Conservation (phyloP, 2,888 invertebrate genomes). For the Entomobrya proxima region DNA sequence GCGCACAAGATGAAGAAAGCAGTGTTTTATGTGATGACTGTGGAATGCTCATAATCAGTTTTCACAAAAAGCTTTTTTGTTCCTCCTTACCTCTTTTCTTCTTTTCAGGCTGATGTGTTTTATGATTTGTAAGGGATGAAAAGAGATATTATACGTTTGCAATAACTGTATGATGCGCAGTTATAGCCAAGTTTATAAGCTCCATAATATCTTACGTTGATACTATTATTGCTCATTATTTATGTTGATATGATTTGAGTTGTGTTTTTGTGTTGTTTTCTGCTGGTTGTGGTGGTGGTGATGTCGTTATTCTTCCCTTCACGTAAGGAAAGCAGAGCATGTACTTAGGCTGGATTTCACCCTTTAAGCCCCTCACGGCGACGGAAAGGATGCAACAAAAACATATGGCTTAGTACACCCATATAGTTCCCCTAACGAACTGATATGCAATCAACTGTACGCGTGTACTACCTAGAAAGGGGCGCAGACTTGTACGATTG, state of each 20-base stretch:
- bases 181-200: neutral
- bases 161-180: neutral
- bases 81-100: constrained; percentile 2
- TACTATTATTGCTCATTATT: constrained; percentile 62
- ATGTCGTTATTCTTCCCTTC: constrained; percentile 21
- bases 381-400: neutral
- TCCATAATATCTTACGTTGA: constrained; percentile 15
- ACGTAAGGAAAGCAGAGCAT: neutral
- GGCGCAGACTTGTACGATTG: neutral
- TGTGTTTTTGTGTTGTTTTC: neutral
- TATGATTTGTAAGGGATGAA: constrained; percentile 16
- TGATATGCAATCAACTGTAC: neutral
- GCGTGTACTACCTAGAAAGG: neutral
- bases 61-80: constrained; percentile 25
- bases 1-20: neutral
- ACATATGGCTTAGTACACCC: constrained; percentile 6
- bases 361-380: constrained; percentile 46
- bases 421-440: neutral
- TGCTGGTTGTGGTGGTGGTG: neutral
- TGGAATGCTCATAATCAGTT: constrained; percentile 18
- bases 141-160: neutral
- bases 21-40: neutral
- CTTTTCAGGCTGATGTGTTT: constrained; percentile 2
- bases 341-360: constrained; percentile 21
- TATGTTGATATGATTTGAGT: constrained; percentile 57